Conservation (phyloP, 2,113 vertebrate species). For the Rafetus swinhoei region DNA sequence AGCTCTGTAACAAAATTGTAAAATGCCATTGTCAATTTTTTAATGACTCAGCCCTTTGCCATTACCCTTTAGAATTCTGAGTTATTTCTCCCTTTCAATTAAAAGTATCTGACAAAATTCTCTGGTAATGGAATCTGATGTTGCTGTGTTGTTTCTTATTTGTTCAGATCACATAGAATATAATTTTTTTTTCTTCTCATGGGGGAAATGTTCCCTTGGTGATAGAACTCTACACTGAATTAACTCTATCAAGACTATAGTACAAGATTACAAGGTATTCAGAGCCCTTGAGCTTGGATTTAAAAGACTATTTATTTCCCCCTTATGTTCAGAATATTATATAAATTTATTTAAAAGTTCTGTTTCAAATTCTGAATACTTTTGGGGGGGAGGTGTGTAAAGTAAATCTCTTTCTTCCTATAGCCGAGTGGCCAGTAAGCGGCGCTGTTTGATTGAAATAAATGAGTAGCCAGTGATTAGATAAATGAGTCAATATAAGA, state of each 20-base stretch:
- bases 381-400: background rate
- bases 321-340: background rate
- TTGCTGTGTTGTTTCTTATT: background rate
- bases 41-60: background rate
- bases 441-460: slow-evolving; percentile 72
- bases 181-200: background rate
- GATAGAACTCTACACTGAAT: background rate
- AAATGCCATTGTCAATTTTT: background rate
- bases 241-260: background rate
- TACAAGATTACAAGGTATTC: background rate
- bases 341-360: no score
- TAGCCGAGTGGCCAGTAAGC: slow-evolving; percentile 57
- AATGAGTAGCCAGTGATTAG: background rate
- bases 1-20: background rate
- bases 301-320: background rate
- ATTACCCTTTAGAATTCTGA: background rate
- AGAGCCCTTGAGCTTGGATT: background rate
- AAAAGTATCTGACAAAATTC: background rate
- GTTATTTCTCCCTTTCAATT: background rate
- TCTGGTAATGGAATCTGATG: fast-evolving
- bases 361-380: background rate
- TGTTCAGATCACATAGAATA: background rate
- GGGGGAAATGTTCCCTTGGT: background rate
- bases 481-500: background rate
- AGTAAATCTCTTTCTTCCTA: background rate